These are phyloP conservation scores for Pontoporia blainvillei DNA, from an alignment of 2,113 vertebrate genomes.

Conservation along the genomic window DNA sequence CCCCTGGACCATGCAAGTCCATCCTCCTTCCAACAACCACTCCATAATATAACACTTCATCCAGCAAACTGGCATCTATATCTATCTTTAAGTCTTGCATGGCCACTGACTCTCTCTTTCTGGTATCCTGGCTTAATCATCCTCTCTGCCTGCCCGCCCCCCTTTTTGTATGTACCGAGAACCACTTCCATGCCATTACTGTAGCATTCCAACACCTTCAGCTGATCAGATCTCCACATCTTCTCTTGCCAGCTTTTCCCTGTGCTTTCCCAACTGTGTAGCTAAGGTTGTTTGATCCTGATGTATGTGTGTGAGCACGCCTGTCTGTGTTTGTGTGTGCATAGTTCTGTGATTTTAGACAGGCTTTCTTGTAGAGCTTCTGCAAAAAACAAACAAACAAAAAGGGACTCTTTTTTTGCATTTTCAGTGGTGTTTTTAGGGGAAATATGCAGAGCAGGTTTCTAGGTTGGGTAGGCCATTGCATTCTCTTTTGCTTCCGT, in stretches of 20 bases:
- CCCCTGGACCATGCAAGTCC: slow-evolving; percentile 71
- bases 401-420: slow-evolving; percentile 47
- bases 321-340: slow-evolving; percentile 62
- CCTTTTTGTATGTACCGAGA: slow-evolving; percentile 74
- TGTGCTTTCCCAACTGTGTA: slow-evolving; percentile 69
- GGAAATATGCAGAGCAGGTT: slow-evolving; percentile 42
- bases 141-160: slow-evolving; percentile 59
- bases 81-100: slow-evolving; percentile 79
- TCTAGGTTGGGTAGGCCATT: neutral
- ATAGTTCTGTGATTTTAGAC: slow-evolving; percentile 81
- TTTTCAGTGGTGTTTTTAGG: slow-evolving; percentile 62
- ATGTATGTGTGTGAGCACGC: slow-evolving; percentile 54
- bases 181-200: slow-evolving; percentile 66
- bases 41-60: slow-evolving; percentile 76
- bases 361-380: slow-evolving; percentile 83
- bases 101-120: slow-evolving; percentile 76
- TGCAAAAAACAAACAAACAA: slow-evolving; percentile 59
- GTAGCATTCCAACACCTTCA: slow-evolving; percentile 77
- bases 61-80: slow-evolving; percentile 64
- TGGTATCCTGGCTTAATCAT: slow-evolving; percentile 76
- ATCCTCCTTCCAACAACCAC: slow-evolving; percentile 64
- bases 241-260: slow-evolving; percentile 66
- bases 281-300: slow-evolving; percentile 67
- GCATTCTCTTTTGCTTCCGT: slow-evolving; percentile 9
- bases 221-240: slow-evolving; percentile 60